These are phyloP conservation scores for Yponomeuta evonymella DNA, from an alignment of 2,888 invertebrate genomes.

Conservation along the genomic window DNA sequence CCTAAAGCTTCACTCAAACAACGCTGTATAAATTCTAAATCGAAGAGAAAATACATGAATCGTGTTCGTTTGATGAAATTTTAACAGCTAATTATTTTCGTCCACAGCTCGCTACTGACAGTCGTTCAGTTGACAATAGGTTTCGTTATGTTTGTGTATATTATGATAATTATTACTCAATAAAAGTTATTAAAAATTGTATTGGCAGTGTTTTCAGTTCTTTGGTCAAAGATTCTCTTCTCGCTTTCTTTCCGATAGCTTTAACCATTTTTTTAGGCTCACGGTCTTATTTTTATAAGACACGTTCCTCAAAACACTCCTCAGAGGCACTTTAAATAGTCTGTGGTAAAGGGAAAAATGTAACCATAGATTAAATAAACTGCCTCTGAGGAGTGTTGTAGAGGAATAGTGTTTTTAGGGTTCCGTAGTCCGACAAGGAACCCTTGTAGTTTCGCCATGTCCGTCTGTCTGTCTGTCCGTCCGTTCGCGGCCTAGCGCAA, in stretches of 20 bases:
- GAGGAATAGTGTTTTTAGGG: too few relatives aligned
- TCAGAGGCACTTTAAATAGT: too few relatives aligned
- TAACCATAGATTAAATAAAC: too few relatives aligned
- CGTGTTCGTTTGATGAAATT: constrained; percentile 9
- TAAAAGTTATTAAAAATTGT: constrained; percentile 68
- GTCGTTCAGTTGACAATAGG: constrained; percentile 45
- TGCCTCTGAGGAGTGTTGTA: too few relatives aligned
- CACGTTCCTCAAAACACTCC: too few relatives aligned
- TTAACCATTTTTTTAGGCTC: too few relatives aligned
- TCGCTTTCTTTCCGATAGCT: neutral
- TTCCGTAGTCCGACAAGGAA: too few relatives aligned
- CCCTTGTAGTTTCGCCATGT: too few relatives aligned
- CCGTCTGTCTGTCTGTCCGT: too few relatives aligned
- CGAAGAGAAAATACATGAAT: constrained; percentile 12
- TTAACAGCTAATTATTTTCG: constrained; percentile 13
- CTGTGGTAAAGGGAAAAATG: too few relatives aligned
- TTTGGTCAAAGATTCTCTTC: neutral
- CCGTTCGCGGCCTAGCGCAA: too few relatives aligned
- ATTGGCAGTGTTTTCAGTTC: neutral
- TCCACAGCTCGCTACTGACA: constrained; percentile 16
- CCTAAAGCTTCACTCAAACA: constrained; percentile 23
- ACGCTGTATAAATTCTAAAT: constrained; percentile 24
- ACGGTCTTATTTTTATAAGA: too few relatives aligned
- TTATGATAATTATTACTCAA: constrained; percentile 56
- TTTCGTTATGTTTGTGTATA: constrained; percentile 74